Percentiles rank a stretch among this genome's conserved stretches.
These are phyloP conservation scores for Urocolius indicus DNA, from an alignment of 2,113 vertebrate genomes.

Conservation along the genomic window DNA sequence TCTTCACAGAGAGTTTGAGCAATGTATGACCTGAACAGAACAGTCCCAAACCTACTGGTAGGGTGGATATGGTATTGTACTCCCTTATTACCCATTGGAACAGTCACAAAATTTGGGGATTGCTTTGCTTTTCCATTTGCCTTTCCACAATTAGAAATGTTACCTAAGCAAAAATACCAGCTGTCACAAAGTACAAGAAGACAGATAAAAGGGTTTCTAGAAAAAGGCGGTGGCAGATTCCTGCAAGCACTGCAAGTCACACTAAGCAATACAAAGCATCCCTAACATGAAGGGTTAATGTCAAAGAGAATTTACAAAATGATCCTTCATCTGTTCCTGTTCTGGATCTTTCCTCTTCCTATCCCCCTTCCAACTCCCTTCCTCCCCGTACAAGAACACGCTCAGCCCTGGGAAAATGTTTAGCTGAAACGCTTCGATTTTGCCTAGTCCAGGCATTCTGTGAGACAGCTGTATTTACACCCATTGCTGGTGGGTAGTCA, in stretches of 20 bases:
- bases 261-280: neutral
- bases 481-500: conserved; percentile 28
- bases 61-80: rapidly evolving
- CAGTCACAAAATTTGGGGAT: rapidly evolving
- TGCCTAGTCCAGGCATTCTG: conserved; percentile 22
- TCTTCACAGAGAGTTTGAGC: neutral
- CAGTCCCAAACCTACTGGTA: neutral
- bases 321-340: neutral
- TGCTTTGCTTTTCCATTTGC: neutral
- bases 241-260: neutral
- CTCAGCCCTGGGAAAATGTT: conserved; percentile 33
- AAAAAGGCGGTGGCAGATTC: neutral
- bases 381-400: neutral
- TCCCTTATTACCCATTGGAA: neutral
- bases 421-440: conserved; percentile 43
- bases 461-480: conserved; percentile 58
- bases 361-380: neutral
- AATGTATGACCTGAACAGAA: rapidly evolving
- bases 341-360: neutral
- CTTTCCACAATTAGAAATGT: neutral
- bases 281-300: neutral
- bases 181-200: neutral
- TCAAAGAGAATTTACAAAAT: neutral
- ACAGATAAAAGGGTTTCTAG: neutral
- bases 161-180: neutral